Percentiles rank a stretch among this genome's conserved stretches.
Conservation (phyloP, 2,888 invertebrate genomes). For the Tetranychus piercei region DNA sequence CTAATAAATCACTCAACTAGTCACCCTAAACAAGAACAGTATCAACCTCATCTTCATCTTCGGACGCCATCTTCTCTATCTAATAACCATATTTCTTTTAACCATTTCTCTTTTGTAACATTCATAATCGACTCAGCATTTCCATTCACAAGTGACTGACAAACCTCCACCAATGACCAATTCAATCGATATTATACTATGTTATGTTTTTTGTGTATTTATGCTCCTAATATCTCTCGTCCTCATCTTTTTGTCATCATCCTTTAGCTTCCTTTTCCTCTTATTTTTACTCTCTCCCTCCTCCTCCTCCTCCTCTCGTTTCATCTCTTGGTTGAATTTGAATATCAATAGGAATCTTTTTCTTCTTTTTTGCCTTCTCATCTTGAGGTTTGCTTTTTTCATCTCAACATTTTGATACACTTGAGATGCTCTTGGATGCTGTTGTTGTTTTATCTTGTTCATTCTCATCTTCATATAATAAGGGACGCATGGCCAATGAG, state of each 20-base stretch:
- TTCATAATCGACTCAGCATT: background rate
- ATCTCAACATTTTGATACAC: slow-evolving; percentile 8
- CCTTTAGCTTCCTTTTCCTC: no score
- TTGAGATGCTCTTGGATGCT: background rate
- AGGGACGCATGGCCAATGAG: background rate
- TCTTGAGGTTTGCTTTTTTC: slow-evolving; percentile 6
- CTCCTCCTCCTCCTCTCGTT: background rate
- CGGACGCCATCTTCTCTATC: background rate
- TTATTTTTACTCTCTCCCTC: no score
- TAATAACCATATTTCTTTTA: background rate
- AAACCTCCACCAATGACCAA: background rate
- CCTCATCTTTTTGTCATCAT: no score
- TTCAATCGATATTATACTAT: background rate
- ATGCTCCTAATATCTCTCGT: no score
- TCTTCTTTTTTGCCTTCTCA: background rate
- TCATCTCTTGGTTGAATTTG: background rate
- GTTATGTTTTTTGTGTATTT: background rate
- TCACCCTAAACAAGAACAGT: slow-evolving; percentile 1
- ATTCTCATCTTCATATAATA: background rate
- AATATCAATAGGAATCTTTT: background rate
- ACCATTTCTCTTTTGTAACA: no score
- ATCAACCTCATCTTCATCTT: background rate
- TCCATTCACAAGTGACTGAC: background rate
- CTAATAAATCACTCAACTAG: background rate
- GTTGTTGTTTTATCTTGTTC: background rate